These are phyloP conservation scores for Budorcas taxicolor DNA, from an alignment of 2,113 vertebrate species.

Conservation along the genomic window DNA sequence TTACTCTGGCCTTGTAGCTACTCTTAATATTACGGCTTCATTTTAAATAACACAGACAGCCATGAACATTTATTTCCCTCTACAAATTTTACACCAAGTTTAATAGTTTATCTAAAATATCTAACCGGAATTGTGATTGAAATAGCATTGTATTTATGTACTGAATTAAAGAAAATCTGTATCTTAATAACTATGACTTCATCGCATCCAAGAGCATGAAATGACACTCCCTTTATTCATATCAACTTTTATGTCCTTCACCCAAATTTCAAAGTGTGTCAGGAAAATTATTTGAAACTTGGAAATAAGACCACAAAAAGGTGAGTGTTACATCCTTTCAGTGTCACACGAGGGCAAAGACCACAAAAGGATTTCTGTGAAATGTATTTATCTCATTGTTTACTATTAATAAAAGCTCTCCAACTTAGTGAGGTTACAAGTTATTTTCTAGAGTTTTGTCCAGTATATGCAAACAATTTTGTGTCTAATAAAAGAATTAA, in stretches of 20 bases:
- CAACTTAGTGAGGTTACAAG: neutral
- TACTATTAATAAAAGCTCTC: neutral
- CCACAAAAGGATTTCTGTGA: neutral
- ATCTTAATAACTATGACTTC: neutral
- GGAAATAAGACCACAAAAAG: neutral
- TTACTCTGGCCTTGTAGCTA: neutral
- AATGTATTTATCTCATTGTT: neutral
- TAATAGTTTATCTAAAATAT: constrained; percentile 5
- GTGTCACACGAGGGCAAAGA: neutral
- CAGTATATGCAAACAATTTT: neutral
- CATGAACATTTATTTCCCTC: neutral
- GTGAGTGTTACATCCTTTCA: neutral
- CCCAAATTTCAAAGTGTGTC: neutral
- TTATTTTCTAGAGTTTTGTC: neutral
- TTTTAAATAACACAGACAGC: neutral
- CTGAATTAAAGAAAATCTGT: neutral
- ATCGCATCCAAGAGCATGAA: neutral
- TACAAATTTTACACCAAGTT: neutral
- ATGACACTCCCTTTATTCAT: neutral
- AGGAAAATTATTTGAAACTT: neutral
- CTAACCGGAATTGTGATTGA: neutral
- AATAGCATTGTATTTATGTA: neutral
- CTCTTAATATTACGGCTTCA: neutral
- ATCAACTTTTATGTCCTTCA: neutral
- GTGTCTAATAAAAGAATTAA: neutral